These are phyloP conservation scores for Selene dorsalis DNA, from an alignment of 2,797 vertebrate species.

Conservation along the genomic window DNA sequence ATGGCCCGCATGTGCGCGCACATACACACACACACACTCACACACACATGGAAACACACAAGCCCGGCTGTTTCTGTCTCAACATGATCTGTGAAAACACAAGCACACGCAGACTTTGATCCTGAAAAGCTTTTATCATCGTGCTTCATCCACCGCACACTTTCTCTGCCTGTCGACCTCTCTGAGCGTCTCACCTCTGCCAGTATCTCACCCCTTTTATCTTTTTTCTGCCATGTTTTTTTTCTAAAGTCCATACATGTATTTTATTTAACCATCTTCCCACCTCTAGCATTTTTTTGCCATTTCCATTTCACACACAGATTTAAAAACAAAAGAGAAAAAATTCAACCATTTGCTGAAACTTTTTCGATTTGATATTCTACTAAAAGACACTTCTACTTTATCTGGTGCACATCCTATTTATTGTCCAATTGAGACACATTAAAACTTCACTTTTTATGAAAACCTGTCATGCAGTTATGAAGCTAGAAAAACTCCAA, in stretches of 20 bases:
- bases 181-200: slow-evolving; percentile 20
- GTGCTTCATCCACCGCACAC: slow-evolving; percentile 47
- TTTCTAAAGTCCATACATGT: neutral
- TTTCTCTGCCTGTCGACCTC: slow-evolving; percentile 43
- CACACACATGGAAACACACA: slow-evolving; percentile 33
- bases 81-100: slow-evolving; percentile 70
- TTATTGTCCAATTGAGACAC: neutral
- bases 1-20: neutral
- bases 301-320: neutral
- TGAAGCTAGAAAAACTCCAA: slow-evolving; percentile 1
- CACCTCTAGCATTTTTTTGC: neutral
- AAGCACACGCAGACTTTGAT: slow-evolving; percentile 73
- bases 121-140: slow-evolving; percentile 70
- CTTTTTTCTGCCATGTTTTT: neutral
- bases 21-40: slow-evolving; percentile 23
- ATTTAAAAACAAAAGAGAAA: neutral
- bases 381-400: neutral
- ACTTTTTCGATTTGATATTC: neutral
- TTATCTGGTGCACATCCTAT: neutral
- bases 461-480: neutral
- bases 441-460: neutral
- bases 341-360: neutral
- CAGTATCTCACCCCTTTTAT: slow-evolving; percentile 19
- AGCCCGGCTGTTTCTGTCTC: slow-evolving; percentile 69
- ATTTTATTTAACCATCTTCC: neutral